A percentile compares a stretch with the other conserved stretches of the same genome.
phyloP scores from a whole-genome alignment of 2,113 vertebrate species.

The Ranitomeya imitator region DNA sequence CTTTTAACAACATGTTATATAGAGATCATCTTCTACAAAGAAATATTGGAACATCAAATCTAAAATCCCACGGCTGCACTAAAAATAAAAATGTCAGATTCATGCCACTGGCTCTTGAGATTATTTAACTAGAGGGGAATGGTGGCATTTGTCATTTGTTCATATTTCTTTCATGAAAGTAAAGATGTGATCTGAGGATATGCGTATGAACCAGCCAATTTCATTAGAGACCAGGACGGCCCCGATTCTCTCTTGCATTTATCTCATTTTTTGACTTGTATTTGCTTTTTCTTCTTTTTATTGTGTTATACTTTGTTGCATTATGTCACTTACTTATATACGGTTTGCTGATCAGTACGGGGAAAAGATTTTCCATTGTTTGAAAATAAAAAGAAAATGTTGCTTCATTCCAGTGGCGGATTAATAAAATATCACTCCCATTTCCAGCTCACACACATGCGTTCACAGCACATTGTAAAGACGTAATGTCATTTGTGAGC shows the following conservation, averaged over 20 bases:
- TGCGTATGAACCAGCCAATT: slow-evolving; percentile 19
- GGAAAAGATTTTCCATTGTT: neutral
- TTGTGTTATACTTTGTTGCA: neutral
- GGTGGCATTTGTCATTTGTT: slow-evolving; percentile 50
- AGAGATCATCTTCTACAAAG: slow-evolving; percentile 30
- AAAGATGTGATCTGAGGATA: slow-evolving; percentile 27
- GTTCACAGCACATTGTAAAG: slow-evolving; percentile 9
- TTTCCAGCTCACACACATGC: neutral
- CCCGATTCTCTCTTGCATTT: neutral
- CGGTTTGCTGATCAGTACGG: neutral
- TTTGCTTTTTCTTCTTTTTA: neutral
- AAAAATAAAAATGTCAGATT: slow-evolving; percentile 51
- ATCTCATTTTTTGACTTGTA: neutral
- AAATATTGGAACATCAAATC: slow-evolving; percentile 32
- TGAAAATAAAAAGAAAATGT: neutral
- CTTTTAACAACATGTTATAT: slow-evolving; percentile 36
- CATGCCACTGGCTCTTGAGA: slow-evolving; percentile 31
- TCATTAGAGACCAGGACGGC: neutral
- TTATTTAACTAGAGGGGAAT: slow-evolving; percentile 40
- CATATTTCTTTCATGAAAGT: slow-evolving; percentile 38
- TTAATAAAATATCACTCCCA: neutral
- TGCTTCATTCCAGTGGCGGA: neutral
- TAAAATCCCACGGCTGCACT: slow-evolving; percentile 22
- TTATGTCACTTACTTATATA: neutral
- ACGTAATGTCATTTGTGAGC: slow-evolving; percentile 11